Evolutionary conservation across 2,113 vertebrate genomes (phyloP), one percentile per base, ranked within the genome.

Genomic region (Esox niger): DNA sequence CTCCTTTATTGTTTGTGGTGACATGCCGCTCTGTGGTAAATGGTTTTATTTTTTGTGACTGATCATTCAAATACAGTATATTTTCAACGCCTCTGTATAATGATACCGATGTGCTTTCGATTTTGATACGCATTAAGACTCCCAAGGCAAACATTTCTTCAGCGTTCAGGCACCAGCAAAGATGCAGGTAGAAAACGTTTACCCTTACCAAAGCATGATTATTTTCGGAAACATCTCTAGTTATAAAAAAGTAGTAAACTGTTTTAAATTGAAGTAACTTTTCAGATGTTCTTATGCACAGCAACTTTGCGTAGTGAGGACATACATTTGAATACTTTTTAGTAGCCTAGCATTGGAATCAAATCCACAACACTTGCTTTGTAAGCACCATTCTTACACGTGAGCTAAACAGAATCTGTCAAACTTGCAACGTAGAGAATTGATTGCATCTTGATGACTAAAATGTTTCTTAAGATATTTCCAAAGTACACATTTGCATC

Each of bases 101-200:
- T 87, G 76, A 69, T 84, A 85, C 86, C 81, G 70, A 68, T 79
- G 77, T 57, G 10, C 43, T 38, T 64, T 78, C 77, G 75, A 87
- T 87, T 85, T n/a, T n/a, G n/a, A n/a, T n/a, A 88, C 89, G 86
- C 79, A 88, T 81, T 55, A 63, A 43, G 47, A 33, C 26, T 79
- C 84, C 81, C 31, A 58, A 71, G 82, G 83, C 87, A 57, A 78
- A 77, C 76, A 71, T 75, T 83, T 81, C 66, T 72, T 32, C 68
- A 62, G 68, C 69, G 69, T 82, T 68, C 69, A 25, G 69, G 77
- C 77, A 25, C 73, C 77, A 66, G 64, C 70, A 74, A 27, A 29
- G 73, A 66, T 61, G 62, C 43, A 56, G 33, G 32, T 38, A 67
- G 78, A 47, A 26, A 21, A 31, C 60, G 81, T 80, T 79, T 83